Percentiles rank a stretch among this genome's conserved stretches.
These are phyloP conservation scores for Parus major DNA, from an alignment of 2,113 vertebrate species.

Conservation along the genomic window DNA sequence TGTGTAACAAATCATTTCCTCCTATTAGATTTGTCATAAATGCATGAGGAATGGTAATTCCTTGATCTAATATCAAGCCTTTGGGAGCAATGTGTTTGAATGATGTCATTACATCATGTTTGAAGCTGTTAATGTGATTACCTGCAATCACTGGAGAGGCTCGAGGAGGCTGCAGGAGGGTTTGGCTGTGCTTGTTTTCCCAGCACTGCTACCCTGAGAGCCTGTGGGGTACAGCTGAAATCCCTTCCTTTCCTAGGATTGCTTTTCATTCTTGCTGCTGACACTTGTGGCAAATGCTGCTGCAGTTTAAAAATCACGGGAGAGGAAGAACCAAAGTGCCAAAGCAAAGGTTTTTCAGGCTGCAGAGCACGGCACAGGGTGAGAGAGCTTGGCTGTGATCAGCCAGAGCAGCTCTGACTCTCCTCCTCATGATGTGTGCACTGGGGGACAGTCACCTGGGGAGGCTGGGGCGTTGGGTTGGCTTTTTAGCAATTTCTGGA, in stretches of 20 bases:
- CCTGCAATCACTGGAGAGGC: conserved; percentile 12
- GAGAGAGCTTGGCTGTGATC: neutral
- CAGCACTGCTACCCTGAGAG: neutral
- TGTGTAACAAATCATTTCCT: conserved; percentile 40
- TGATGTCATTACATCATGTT: conserved; percentile 58
- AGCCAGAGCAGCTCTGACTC: neutral
- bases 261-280: neutral
- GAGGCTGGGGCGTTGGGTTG: neutral
- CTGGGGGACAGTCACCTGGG: neutral
- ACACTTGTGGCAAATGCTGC: neutral
- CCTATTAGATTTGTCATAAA: conserved; percentile 48
- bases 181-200: neutral
- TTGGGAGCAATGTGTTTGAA: conserved; percentile 58
- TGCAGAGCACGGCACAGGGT: rapidly evolving
- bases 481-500: neutral
- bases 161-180: conserved; percentile 21
- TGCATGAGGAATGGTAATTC: conserved; percentile 48
- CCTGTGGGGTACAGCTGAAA: neutral
- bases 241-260: neutral
- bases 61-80: conserved; percentile 37
- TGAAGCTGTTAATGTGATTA: conserved; percentile 62
- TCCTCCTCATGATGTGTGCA: neutral
- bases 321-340: neutral
- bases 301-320: neutral
- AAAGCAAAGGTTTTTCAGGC: neutral